Evolutionary conservation across 2,888 invertebrate species (phyloP), one percentile per base, ranked within the genome.

Genomic region (Dolichopus griseipennis): DNA sequence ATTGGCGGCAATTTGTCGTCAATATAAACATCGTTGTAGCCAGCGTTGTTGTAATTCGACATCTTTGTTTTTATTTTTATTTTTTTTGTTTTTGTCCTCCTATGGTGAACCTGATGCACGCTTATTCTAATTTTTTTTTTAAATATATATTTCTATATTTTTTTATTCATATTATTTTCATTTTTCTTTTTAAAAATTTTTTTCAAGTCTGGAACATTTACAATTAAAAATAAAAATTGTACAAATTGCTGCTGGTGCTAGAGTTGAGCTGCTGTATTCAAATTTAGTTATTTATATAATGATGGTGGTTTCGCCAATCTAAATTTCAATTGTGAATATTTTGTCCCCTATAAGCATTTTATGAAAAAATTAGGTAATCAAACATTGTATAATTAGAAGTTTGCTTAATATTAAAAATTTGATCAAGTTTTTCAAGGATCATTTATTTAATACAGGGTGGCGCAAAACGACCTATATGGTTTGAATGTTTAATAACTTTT

Each of bases 1-100:
- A 52, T 18, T 52, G 52, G 52, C 52, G 52, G 52, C 52, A 52
- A 52, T 52, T 52, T 18, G 52, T 52, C 52, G 52, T 52, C 52
- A 18, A 18, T 18, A 15, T 52, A 12, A 15, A 12, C 52, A 15
- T 18, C 52, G 52, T 52, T 18, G 52, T 52, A 12, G 37, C 18
- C 12, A 41, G 9, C 15, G 15, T 41, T 41, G 41, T 41, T n/a
- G n/a, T n/a, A n/a, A n/a, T n/a, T n/a, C n/a, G n/a, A n/a, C n/a
- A n/a, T n/a, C n/a, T n/a, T n/a, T n/a, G n/a, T n/a, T n/a, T n/a
- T n/a, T n/a, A n/a, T n/a, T n/a, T n/a, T n/a, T n/a, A n/a, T n/a
- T 37, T 8, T 37, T 41, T 15, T 41, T 41, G 3, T 52, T 6
- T 52, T 52, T 52, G 52, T 52, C 52, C 52, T 7, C 52, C 52